Evolutionary conservation across 2,797 vertebrate species (phyloP).

Genomic region (Myotis myotis): DNA sequence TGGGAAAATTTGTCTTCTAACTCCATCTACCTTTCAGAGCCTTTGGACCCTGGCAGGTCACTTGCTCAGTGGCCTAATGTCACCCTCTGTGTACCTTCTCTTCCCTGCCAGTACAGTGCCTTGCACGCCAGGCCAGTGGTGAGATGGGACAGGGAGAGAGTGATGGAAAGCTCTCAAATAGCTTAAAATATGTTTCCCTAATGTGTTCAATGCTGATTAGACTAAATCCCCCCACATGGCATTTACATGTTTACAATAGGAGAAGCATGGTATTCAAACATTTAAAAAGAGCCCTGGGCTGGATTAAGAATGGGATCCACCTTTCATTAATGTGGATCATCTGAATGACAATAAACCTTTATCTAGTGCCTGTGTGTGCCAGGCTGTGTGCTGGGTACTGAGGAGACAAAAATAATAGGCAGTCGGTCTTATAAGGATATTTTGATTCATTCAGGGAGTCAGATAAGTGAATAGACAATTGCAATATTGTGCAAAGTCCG

Average conservation of each 20-base stretch:
- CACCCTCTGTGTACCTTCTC: neutral
- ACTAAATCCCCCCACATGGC: neutral
- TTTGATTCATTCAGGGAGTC: neutral
- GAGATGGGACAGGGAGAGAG: neutral
- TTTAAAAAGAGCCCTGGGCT: neutral
- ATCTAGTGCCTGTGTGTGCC: neutral
- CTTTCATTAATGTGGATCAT: neutral
- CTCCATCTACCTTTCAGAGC: neutral
- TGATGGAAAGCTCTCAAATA: neutral
- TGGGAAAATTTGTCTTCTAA: neutral
- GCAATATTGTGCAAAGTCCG: neutral
- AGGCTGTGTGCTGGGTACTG: neutral
- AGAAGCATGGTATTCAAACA: neutral
- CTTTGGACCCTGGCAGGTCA: neutral
- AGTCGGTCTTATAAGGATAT: neutral
- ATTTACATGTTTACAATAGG: neutral
- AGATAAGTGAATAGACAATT: neutral
- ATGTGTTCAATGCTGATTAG: neutral
- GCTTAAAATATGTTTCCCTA: neutral
- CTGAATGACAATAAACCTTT: neutral
- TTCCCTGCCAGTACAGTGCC: neutral
- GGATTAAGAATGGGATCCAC: neutral
- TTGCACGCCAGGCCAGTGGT: neutral
- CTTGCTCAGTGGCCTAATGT: fast-evolving
- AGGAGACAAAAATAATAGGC: neutral